phyloP scores from a whole-genome alignment of 2,888 invertebrate genomes.

The Teleogryllus oceanicus region DNA sequence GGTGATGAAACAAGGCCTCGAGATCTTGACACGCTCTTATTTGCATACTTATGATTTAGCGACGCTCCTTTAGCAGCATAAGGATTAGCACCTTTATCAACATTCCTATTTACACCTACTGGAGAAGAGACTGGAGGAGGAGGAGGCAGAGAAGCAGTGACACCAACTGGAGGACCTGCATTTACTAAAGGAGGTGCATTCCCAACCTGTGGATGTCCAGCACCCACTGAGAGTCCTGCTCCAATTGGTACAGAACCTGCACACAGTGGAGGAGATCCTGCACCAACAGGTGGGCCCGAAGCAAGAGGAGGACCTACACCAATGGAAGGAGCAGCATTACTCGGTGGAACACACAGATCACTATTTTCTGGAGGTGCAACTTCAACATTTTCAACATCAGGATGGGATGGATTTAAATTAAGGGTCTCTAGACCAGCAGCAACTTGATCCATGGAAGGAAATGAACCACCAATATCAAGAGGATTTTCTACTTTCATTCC shows the following conservation, averaged over 20 bases:
- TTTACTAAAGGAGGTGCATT: background rate
- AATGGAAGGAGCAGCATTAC: background rate
- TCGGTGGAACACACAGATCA: background rate
- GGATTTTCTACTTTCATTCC: background rate
- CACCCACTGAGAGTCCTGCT: too few species aligned
- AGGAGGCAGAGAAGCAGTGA: background rate
- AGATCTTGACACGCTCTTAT: background rate
- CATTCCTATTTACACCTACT: background rate
- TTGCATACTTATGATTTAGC: background rate
- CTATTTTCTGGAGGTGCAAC: constrained; percentile 40
- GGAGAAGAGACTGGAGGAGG: background rate
- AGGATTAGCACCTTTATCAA: background rate
- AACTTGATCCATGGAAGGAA: constrained; percentile 31
- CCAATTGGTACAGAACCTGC: constrained; percentile 23
- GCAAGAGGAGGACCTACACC: background rate
- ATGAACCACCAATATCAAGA: background rate
- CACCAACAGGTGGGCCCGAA: background rate
- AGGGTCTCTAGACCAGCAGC: constrained; percentile 33
- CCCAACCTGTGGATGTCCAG: too few species aligned
- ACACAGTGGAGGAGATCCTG: constrained; percentile 25
- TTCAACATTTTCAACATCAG: constrained; percentile 44
- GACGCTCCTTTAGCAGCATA: background rate
- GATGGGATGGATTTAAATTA: constrained; percentile 18
- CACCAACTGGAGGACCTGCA: background rate
- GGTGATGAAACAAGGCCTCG: background rate